Percentiles rank a stretch among this genome's conserved stretches.
Evolutionary conservation across 2,113 vertebrate genomes (phyloP).

Genomic region (Malurus cyaneus): DNA sequence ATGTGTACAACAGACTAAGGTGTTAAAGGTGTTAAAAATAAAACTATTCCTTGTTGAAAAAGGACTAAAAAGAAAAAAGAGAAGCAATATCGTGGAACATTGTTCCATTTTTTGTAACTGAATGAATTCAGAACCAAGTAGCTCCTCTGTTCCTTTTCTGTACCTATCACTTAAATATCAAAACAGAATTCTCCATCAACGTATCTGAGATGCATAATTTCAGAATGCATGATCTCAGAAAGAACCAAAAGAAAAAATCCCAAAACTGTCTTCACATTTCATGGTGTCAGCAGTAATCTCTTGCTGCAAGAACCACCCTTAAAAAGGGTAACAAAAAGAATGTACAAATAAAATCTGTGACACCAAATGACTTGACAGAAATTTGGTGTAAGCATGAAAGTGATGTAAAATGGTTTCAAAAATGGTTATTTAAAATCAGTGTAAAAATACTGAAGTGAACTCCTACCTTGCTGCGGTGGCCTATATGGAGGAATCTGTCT

Average conservation of each 20-base stretch:
- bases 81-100: neutral
- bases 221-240: neutral
- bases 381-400: neutral
- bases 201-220: neutral
- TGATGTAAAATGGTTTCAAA: neutral
- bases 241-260: neutral
- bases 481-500: constrained; percentile 97
- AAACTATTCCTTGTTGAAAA: neutral
- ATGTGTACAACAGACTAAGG: neutral
- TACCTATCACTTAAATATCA: neutral
- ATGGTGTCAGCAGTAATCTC: neutral
- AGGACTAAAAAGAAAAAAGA: neutral
- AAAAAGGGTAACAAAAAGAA: neutral
- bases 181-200: constrained; percentile 30
- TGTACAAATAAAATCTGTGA: neutral
- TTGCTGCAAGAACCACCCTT: constrained; percentile 23
- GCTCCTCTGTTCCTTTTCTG: neutral
- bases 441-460: neutral
- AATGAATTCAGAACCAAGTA: neutral
- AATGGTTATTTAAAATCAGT: neutral
- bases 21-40: constrained; percentile 10
- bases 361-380: neutral
- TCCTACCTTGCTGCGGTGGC: constrained; percentile 95
- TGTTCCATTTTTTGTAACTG: neutral
- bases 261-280: neutral